A percentile compares a stretch with the other conserved stretches of the same genome.
Evolutionary conservation across 2,113 vertebrate species (phyloP).

Genomic region (Hypomesus transpacificus): DNA sequence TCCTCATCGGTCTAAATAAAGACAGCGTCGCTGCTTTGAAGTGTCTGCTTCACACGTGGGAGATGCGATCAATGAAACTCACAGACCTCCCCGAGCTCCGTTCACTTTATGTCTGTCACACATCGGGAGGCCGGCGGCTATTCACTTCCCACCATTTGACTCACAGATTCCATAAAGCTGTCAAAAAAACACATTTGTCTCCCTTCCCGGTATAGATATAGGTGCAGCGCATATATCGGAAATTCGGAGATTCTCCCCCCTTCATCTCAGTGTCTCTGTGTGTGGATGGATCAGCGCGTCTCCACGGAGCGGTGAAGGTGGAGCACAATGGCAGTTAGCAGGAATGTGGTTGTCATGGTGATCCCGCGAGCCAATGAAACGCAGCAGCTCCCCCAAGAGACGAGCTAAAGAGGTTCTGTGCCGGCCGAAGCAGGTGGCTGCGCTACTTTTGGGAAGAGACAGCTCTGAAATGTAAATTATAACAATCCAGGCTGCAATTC

Average conservation of each 20-base stretch:
- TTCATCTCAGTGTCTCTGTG: background rate
- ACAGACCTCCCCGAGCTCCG: background rate
- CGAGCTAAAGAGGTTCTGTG: conserved; percentile 69
- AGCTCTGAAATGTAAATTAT: conserved; percentile 51
- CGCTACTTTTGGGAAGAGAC: conserved; percentile 65
- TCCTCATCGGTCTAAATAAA: conserved; percentile 1
- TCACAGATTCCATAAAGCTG: background rate
- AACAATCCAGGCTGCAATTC: conserved; percentile 25
- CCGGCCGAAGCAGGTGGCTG: conserved; percentile 74
- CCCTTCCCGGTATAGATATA: background rate
- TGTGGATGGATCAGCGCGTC: conserved; percentile 42
- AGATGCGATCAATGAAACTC: background rate
- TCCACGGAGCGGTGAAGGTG: conserved; percentile 58
- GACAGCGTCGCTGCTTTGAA: background rate
- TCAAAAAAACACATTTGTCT: background rate
- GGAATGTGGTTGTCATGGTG: conserved; percentile 74
- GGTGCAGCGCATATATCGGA: too few species aligned
- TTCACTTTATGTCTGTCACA: background rate
- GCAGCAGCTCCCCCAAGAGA: conserved; percentile 45
- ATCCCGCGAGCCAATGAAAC: conserved; percentile 71
- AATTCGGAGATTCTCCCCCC: too few species aligned
- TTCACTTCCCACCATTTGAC: background rate
- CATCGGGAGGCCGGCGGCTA: background rate
- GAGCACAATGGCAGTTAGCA: conserved; percentile 51
- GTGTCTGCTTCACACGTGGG: background rate